phyloP scores from a whole-genome alignment of 2,797 vertebrate genomes.

The Xenopus petersii region DNA sequence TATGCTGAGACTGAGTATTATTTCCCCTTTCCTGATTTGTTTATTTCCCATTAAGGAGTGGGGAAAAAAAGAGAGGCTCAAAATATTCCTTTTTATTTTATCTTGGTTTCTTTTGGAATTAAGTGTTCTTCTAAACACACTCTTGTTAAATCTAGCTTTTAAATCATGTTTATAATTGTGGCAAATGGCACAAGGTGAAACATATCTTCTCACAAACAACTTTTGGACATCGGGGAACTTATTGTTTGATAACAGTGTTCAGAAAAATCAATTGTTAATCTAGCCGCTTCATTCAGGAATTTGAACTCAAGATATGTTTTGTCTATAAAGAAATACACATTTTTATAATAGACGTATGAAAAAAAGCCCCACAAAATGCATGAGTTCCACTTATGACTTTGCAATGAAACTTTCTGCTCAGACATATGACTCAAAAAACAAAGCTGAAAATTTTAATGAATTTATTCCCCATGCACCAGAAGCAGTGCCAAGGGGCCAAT shows the following conservation, averaged over 20 bases:
- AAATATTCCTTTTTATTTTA: no score
- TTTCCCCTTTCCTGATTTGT: no score
- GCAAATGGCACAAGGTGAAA: conserved; percentile 46
- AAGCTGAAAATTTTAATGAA: conserved; percentile 46
- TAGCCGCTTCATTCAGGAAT: conserved; percentile 35
- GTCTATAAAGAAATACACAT: conserved; percentile 30
- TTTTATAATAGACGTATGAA: conserved; percentile 15
- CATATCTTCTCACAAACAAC: conserved; percentile 32
- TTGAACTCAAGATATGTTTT: conserved; percentile 12
- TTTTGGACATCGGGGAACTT: conserved; percentile 44
- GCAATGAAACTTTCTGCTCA: conserved; percentile 22
- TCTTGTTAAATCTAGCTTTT: conserved; percentile 34
- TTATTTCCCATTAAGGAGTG: no score
- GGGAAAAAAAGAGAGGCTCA: no score
- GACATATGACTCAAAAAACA: conserved; percentile 44
- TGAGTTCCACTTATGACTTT: conserved; percentile 28
- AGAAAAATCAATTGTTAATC: conserved; percentile 46
- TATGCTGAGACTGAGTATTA: no score
- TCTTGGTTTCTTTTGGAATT: conserved; percentile 1
- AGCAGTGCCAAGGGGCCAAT: conserved; percentile 45
- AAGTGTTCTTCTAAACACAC: conserved; percentile 40
- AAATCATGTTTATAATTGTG: conserved; percentile 40
- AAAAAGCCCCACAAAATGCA: conserved; percentile 11
- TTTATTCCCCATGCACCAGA: conserved; percentile 42
- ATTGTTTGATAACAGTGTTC: conserved; percentile 43